These are phyloP conservation scores for Lacerta bilineata DNA, from an alignment of 2,797 vertebrate species.

Conservation along the genomic window DNA sequence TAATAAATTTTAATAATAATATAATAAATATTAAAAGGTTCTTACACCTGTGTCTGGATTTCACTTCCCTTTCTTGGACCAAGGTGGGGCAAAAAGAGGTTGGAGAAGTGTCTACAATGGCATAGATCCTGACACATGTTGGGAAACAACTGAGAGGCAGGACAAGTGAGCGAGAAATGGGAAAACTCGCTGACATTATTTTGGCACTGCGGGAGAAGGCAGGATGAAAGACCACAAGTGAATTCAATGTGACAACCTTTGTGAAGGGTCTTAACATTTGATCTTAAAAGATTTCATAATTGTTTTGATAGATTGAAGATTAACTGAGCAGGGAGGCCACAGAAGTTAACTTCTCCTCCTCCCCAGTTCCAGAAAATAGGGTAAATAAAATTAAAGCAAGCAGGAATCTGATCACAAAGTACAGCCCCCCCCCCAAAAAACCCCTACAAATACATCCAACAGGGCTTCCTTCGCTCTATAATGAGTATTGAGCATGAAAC, in stretches of 20 bases:
- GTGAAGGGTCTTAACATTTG: slow-evolving; percentile 72
- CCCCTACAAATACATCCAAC: neutral
- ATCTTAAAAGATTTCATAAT: slow-evolving; percentile 80
- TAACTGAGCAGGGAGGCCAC: slow-evolving; percentile 58
- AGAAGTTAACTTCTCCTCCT: slow-evolving; percentile 70
- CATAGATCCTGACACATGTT: slow-evolving; percentile 34
- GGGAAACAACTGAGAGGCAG: neutral
- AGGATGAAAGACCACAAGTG: slow-evolving; percentile 72
- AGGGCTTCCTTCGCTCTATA: slow-evolving; percentile 7
- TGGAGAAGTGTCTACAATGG: slow-evolving; percentile 15
- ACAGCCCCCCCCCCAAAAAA: neutral
- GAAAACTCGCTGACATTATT: slow-evolving; percentile 63
- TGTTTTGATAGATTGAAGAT: slow-evolving; percentile 77
- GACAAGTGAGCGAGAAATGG: slow-evolving; percentile 38
- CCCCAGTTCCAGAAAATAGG: slow-evolving; percentile 63
- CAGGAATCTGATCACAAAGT: slow-evolving; percentile 26
- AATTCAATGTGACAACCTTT: slow-evolving; percentile 78
- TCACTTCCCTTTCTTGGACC: slow-evolving; percentile 12
- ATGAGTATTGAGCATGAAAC: slow-evolving; percentile 34
- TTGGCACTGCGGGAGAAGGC: slow-evolving; percentile 70
- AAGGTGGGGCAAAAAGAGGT: slow-evolving; percentile 45
- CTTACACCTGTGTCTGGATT: slow-evolving; percentile 26
- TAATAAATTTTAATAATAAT: no score
- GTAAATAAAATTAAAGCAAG: slow-evolving; percentile 70
- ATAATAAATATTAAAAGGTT: no score